phyloP scores from a whole-genome alignment of 2,888 invertebrate species.

The Eristalis arbustorum region DNA sequence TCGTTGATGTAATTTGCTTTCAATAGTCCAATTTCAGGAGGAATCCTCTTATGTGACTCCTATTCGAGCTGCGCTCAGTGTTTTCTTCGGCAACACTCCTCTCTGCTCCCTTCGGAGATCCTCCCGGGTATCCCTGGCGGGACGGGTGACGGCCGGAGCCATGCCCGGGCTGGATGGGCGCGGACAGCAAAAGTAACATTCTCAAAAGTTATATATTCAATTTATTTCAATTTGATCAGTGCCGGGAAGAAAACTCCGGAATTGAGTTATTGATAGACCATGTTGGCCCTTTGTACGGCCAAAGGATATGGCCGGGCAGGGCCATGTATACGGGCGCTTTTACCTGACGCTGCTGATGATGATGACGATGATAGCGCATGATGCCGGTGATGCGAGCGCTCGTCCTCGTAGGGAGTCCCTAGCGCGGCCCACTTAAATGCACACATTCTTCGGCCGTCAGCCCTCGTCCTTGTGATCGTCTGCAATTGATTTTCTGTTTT shows the following conservation, averaged over 20 bases:
- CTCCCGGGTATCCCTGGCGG: background rate
- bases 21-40: slow-evolving; percentile 64
- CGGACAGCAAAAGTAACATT: slow-evolving; percentile 49
- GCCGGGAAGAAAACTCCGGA: slow-evolving; percentile 48
- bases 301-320: slow-evolving; percentile 1
- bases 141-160: background rate
- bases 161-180: slow-evolving; percentile 5
- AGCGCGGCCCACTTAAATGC: background rate
- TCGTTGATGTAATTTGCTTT: slow-evolving; percentile 63
- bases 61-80: slow-evolving; percentile 10
- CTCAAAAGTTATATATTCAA: slow-evolving; percentile 63
- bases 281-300: slow-evolving; percentile 24
- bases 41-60: slow-evolving; percentile 33
- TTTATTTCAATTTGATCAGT: slow-evolving; percentile 65
- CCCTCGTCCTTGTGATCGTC: slow-evolving; percentile 11
- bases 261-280: slow-evolving; percentile 58
- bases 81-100: background rate
- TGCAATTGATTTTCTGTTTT: slow-evolving; percentile 41
- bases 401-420: background rate
- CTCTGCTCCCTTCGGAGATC: background rate
- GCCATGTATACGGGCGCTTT: background rate
- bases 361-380: slow-evolving; percentile 3
- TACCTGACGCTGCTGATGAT: slow-evolving; percentile 35
- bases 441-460: background rate
- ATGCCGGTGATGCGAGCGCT: background rate